Evolutionary conservation across 2,113 vertebrate species (phyloP).

Genomic region (Malurus alboscapulatus): DNA sequence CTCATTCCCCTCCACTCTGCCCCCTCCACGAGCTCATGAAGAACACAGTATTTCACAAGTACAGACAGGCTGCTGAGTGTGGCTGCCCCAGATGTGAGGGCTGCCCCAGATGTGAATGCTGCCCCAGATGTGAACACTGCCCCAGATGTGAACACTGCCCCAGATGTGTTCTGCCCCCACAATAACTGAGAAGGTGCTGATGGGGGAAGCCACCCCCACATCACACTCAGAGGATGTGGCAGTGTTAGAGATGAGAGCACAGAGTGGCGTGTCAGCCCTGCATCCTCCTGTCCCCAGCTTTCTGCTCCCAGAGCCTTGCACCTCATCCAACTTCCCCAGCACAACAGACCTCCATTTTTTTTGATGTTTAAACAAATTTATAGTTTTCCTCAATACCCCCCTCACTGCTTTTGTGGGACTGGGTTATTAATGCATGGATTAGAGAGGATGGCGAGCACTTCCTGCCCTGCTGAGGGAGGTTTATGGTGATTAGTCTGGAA

Average conservation of each 20-base stretch:
- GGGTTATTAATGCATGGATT: neutral
- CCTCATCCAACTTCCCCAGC: neutral
- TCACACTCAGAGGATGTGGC: fast-evolving
- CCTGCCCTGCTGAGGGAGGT: neutral
- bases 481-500: neutral
- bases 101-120: neutral
- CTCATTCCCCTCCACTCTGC: conserved; percentile 42
- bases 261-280: neutral
- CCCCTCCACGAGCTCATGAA: neutral
- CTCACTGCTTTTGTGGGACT: neutral
- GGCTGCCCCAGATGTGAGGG: neutral
- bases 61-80: neutral
- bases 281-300: fast-evolving
- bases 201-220: neutral
- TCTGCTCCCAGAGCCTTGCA: neutral
- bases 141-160: neutral
- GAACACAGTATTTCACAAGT: conserved; percentile 48
- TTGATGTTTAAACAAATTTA: neutral
- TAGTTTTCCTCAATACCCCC: neutral
- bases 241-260: neutral
- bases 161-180: neutral
- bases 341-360: neutral
- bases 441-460: neutral
- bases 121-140: neutral
- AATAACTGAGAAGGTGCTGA: neutral